Evolutionary conservation across 2,888 invertebrate genomes (phyloP), one percentile per base, ranked within the genome.

Genomic region (Rutpela maculata): DNA sequence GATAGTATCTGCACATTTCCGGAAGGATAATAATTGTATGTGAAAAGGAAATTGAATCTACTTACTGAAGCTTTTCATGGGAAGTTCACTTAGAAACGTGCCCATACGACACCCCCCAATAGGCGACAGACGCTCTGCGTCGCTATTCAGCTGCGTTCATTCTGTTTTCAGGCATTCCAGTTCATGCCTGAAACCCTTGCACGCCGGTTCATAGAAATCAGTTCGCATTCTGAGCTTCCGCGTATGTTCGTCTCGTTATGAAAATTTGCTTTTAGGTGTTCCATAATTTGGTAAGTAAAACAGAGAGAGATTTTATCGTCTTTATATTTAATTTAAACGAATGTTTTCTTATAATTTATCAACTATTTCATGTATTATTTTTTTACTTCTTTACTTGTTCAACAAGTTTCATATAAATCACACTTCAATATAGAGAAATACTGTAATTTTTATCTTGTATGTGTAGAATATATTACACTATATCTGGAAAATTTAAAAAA

Each of bases 41-140:
- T 74, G 78, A 75, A 63, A 72, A 80, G 82, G 81, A 79, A 82
- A 83, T 83, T 83, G 79, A 81, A 83, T 83, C 76, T 76, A 76
- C 59, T 75, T 63, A 74, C 74, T 60, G 26, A 55, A 67, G 75
- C 56, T 67, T 74, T 75, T 71, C 74, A 72, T 78, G 69, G 71
- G 70, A 63, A 72, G 71, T 72, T 73, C 56, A 69, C 59, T 73
- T 22, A 57, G 56, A 19, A 66, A 74, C 67, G 60, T 74, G 60
- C 43, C 59, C n/a, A 55, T 22, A 17, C 55, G 19, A 67, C 26
- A 19, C 26, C 22, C 22, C 50, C n/a, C 57, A 22, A 72, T 50
- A 55, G 63, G 55, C 63, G 63, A 63, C 72, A 72, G 72, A 72
- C 63, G 72, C 63, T 63, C 15, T 31, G 63, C 72, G 72, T 72